These are phyloP conservation scores for Diuraphis noxia DNA, from an alignment of 1,140 invertebrate genomes.

Conservation along the genomic window DNA sequence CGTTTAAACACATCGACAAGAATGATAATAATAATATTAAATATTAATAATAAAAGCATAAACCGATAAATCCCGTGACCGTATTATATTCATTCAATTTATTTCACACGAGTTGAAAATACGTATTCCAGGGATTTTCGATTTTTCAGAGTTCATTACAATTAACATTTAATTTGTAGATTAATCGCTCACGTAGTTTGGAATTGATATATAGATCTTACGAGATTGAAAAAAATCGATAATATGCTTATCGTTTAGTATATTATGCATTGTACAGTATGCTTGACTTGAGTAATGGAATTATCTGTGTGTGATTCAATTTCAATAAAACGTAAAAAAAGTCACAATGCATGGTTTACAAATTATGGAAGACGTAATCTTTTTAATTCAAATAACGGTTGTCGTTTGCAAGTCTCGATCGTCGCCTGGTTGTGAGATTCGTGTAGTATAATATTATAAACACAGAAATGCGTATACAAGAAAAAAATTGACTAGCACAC, in stretches of 20 bases:
- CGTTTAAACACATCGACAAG: neutral
- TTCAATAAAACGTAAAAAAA: neutral
- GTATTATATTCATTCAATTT: conserved; percentile 3
- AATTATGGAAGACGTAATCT: neutral
- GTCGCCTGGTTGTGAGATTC: neutral
- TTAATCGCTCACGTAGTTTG: neutral
- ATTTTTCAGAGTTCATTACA: neutral
- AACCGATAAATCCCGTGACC: neutral
- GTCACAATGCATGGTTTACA: neutral
- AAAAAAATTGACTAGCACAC: neutral
- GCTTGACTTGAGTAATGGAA: neutral
- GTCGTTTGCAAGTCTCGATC: neutral
- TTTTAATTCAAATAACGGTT: neutral
- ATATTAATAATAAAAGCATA: too few species aligned
- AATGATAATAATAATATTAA: neutral
- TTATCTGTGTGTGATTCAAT: neutral
- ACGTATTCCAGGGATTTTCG: neutral
- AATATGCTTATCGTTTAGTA: neutral
- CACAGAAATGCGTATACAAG: neutral
- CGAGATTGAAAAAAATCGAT: neutral
- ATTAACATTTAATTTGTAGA: conserved; percentile 6
- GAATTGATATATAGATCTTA: neutral
- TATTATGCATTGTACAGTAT: neutral
- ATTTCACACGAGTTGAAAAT: neutral
- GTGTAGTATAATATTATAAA: neutral